These are phyloP conservation scores for Zele albiditarsus DNA, from an alignment of 2,888 invertebrate species.

Conservation along the genomic window DNA sequence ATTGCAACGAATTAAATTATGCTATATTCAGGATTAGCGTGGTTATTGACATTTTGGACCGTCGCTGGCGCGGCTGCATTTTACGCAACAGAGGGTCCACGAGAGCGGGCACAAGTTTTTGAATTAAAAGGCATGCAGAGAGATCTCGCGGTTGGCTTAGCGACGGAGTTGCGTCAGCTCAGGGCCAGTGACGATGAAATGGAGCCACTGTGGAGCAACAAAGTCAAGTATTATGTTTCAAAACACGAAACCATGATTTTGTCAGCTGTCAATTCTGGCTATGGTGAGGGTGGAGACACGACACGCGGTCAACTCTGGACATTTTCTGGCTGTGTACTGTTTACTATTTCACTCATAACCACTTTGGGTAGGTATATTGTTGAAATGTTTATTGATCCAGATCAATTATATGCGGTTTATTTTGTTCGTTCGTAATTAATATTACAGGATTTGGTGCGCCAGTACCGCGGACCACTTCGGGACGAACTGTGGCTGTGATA, in stretches of 20 bases:
- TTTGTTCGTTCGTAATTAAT: too few relatives aligned
- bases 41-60: constrained; percentile 78
- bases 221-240: constrained; percentile 75
- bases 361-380: constrained; percentile 76
- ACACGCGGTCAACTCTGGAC: constrained; percentile 78
- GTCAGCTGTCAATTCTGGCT: constrained; percentile 75
- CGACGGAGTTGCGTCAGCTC: constrained; percentile 79
- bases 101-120: constrained; percentile 76
- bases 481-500: constrained; percentile 77
- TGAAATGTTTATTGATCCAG: neutral
- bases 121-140: constrained; percentile 77
- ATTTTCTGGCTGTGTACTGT: constrained; percentile 80
- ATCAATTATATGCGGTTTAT: too few relatives aligned
- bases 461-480: constrained; percentile 79
- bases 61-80: constrained; percentile 78
- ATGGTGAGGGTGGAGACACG: constrained; percentile 73
- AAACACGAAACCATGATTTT: constrained; percentile 78
- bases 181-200: constrained; percentile 69
- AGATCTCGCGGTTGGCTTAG: constrained; percentile 78
- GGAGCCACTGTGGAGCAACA: constrained; percentile 78
- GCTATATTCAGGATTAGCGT: constrained; percentile 73
- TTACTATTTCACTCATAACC: constrained; percentile 81
- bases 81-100: constrained; percentile 79
- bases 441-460: constrained; percentile 82
- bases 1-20: neutral